Conservation (phyloP, 2,797 vertebrate genomes). For the Cephalopachus bancanus region DNA sequence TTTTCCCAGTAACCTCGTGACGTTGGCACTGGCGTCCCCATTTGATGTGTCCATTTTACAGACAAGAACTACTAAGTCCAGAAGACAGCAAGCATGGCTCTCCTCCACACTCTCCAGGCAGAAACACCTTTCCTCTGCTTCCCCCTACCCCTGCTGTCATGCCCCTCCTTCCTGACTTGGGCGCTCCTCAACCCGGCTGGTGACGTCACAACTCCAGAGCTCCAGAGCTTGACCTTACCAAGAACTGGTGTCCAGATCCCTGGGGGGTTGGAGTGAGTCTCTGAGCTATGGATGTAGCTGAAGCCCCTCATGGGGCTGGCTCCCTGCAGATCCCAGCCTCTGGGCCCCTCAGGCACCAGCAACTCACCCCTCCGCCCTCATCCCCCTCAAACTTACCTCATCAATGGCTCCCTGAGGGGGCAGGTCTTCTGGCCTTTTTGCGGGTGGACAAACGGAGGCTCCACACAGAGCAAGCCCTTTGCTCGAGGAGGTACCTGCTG, state of each 20-base stretch:
- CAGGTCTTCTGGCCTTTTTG: background rate
- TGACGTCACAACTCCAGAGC: background rate
- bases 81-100: too few species aligned
- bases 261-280: background rate
- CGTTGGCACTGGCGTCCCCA: background rate
- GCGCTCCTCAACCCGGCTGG: background rate
- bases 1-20: background rate
- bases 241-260: background rate
- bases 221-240: background rate
- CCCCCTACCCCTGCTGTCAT: accelerated
- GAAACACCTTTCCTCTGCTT: background rate
- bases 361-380: background rate
- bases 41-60: background rate
- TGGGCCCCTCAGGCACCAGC: background rate
- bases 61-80: background rate
- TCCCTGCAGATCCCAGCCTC: background rate
- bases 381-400: background rate
- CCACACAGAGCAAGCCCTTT: background rate
- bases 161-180: background rate
- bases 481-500: background rate
- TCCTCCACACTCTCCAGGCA: background rate
- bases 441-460: background rate
- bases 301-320: background rate
- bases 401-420: background rate
- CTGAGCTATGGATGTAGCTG: background rate